Evolutionary conservation across 2,888 invertebrate species (phyloP), one percentile per base, ranked within the genome.

Genomic region (Caenorhabditis sinica): DNA sequence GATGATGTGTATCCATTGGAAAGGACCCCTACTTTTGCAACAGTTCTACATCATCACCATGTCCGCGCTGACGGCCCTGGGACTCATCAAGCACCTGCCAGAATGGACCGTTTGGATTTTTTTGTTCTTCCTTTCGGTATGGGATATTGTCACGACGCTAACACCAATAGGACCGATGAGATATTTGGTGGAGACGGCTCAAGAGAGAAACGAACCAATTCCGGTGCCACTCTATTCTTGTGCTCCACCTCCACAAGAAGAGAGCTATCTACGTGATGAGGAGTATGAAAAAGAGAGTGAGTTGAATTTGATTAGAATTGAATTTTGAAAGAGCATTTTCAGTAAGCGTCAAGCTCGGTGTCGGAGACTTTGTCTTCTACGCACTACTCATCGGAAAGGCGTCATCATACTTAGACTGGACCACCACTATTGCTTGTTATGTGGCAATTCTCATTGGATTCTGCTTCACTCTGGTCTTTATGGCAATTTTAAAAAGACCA

Each of bases 101-200:
- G 97, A 98, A 93, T 99, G 98, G 98, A 98, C 99, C 0, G 96
- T 97, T 0, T 99, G 99, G 99, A 96, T 96, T 43, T 97, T 99
- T 6, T 95, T 99, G 6, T 98, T 95, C 86, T 96, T 96, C 56
- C 97, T 99, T 92, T 98, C 98, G 51, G 76, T 99, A 92, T 99
- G 99, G 99, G 98, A 98, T 95, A 95, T 99, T 90, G 95, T 99
- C 88, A 99, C 99, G 69, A 99, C 99, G 1, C 94, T 99, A 71
- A 96, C 97, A 90, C 99, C 99, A 0, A 96, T 86, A 71, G 86
- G 99, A 49, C 99, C 99, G 17, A 94, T 99, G 68, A 95, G 97
- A 90, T 97, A 99, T 93, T 94, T 99, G 81, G 99, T 99, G 0
- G 98, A 99, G 94, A 98, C 98, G 2, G 99, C 99, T 1, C 98